A percentile compares a stretch with the other conserved stretches of the same genome.
Conservation (phyloP, 2,888 invertebrate species). For the Dendrolimus houi region DNA sequence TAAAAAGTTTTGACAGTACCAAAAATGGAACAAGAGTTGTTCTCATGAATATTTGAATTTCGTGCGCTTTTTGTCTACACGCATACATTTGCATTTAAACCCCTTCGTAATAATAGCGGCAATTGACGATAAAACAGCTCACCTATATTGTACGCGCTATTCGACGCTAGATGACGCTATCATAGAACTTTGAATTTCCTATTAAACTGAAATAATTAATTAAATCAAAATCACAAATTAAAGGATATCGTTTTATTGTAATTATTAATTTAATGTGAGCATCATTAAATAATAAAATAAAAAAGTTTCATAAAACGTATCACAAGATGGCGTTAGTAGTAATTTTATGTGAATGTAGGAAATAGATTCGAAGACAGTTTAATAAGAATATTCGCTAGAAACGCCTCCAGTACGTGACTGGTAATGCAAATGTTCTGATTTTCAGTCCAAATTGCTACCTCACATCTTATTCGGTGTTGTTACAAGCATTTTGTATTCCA, state of each 20-base stretch:
- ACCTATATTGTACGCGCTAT: conserved; percentile 21
- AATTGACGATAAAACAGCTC: conserved; percentile 40
- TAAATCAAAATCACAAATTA: too few species aligned
- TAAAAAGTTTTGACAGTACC: background rate
- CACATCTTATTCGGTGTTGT: conserved; percentile 57
- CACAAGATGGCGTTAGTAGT: conserved; percentile 45
- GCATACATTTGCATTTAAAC: conserved; percentile 30
- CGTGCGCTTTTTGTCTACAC: conserved; percentile 37
- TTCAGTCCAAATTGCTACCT: conserved; percentile 58
- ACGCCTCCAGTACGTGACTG: conserved; percentile 55
- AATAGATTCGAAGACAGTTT: conserved; percentile 6
- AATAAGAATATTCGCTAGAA: conserved; percentile 18
- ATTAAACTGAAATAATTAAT: background rate
- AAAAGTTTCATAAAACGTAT: background rate
- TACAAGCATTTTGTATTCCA: conserved; percentile 61
- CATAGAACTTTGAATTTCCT: background rate
- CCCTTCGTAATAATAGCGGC: conserved; percentile 12
- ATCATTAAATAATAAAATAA: background rate
- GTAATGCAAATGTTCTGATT: conserved; percentile 61
- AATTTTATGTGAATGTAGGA: conserved; percentile 2
- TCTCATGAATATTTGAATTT: conserved; percentile 32
- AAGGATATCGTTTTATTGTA: too few species aligned
- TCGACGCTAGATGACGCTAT: conserved; percentile 38
- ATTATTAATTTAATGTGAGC: too few species aligned
- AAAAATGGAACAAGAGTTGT: background rate